Conservation (phyloP, 92 coral and sea anemone genomes). For the Chrysogorgia sp. region DNA sequence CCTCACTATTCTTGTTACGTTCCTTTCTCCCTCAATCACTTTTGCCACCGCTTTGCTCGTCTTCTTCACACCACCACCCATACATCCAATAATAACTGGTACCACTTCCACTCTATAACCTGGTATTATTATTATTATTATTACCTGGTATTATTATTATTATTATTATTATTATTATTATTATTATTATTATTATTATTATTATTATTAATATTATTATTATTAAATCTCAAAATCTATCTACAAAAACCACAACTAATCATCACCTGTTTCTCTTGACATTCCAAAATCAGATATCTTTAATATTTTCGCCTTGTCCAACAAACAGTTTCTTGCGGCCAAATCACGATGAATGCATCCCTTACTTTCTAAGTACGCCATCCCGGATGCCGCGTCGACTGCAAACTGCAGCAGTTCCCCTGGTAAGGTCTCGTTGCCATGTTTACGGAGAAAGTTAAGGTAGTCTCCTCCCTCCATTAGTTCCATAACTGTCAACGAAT, state of each 20-base stretch:
- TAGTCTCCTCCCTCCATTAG: conserved; percentile 96
- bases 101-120: too few species aligned
- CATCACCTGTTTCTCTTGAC: conserved; percentile 92
- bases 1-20: too few species aligned
- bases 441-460: conserved; percentile 73
- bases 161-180: too few species aligned
- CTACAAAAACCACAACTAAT: not conserved
- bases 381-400: conserved; percentile 82
- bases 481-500: conserved; percentile 76
- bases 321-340: conserved; percentile 92
- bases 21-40: too few species aligned
- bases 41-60: too few species aligned
- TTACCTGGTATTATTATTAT: too few species aligned
- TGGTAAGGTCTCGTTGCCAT: conserved; percentile 49
- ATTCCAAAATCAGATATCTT: conserved; percentile 98
- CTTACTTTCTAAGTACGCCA: conserved; percentile 83
- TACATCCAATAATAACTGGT: too few species aligned
- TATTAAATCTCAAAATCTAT: too few species aligned
- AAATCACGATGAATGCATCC: conserved; percentile 89
- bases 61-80: too few species aligned
- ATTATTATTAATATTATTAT: too few species aligned
- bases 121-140: too few species aligned
- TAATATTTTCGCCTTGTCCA: conserved; percentile 71
- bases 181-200: too few species aligned
- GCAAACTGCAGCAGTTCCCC: conserved; percentile 66